Percentiles rank a stretch among this genome's conserved stretches.
Conservation (phyloP, 2,888 invertebrate genomes). For the Gymnoscelis rufifasciata region DNA sequence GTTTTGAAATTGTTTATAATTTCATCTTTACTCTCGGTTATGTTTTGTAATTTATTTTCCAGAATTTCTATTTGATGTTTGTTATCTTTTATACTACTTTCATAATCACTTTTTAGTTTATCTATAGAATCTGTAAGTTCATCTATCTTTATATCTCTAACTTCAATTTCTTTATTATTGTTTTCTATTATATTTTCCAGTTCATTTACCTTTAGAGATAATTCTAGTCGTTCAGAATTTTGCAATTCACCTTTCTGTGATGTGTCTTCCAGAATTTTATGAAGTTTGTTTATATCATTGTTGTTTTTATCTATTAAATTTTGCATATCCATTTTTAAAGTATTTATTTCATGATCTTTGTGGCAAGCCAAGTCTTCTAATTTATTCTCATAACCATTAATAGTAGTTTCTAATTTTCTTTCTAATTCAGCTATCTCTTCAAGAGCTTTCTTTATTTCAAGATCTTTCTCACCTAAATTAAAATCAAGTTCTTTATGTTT, state of each 20-base stretch:
- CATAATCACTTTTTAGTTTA: slow-evolving; percentile 59
- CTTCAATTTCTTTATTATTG: slow-evolving; percentile 37
- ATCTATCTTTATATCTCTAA: slow-evolving; percentile 33
- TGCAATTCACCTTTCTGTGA: slow-evolving; percentile 34
- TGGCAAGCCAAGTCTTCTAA: slow-evolving; percentile 34
- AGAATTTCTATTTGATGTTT: slow-evolving; percentile 52
- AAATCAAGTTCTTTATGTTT: slow-evolving; percentile 45
- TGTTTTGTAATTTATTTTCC: slow-evolving; percentile 63
- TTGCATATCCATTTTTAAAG: slow-evolving; percentile 35
- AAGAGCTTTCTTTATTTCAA: slow-evolving; percentile 44
- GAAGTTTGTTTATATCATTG: slow-evolving; percentile 36
- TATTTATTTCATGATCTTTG: slow-evolving; percentile 36
- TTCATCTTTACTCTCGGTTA: slow-evolving; percentile 51
- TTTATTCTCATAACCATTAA: slow-evolving; percentile 35
- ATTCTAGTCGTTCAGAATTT: slow-evolving; percentile 33
- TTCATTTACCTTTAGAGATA: slow-evolving; percentile 34
- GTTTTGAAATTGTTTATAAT: slow-evolving; percentile 49
- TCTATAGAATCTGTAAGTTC: slow-evolving; percentile 33
- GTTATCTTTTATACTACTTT: slow-evolving; percentile 61
- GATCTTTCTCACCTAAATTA: slow-evolving; percentile 42
- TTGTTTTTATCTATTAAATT: slow-evolving; percentile 33
- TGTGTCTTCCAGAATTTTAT: slow-evolving; percentile 36
- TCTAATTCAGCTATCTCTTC: slow-evolving; percentile 40
- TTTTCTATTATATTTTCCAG: slow-evolving; percentile 35
- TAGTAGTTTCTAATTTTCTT: slow-evolving; percentile 38